Conservation (phyloP, 2,888 invertebrate species). For the Myathropa florea region DNA sequence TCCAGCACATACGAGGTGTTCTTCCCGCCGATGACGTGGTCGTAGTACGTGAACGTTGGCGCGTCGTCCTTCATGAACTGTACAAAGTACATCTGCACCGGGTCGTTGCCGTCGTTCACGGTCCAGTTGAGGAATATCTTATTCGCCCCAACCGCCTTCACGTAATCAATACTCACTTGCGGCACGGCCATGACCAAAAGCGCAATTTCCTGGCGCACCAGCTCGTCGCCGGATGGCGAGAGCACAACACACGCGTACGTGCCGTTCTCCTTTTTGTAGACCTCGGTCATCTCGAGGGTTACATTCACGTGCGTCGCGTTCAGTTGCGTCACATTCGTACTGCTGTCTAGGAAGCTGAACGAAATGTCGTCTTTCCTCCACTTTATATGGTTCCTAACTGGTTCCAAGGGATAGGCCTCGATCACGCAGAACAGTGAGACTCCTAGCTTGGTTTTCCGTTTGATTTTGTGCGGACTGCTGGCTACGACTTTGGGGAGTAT, state of each 20-base stretch:
- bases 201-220: slow-evolving; percentile 80
- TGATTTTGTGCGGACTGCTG: slow-evolving; percentile 80
- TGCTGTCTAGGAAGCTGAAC: slow-evolving; percentile 78
- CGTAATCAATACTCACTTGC: slow-evolving; percentile 86
- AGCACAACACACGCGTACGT: slow-evolving; percentile 83
- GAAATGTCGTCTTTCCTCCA: slow-evolving; percentile 83
- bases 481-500: slow-evolving; percentile 81
- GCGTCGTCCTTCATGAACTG: slow-evolving; percentile 83
- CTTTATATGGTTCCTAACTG: slow-evolving; percentile 75
- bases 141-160: slow-evolving; percentile 88
- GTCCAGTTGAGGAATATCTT: slow-evolving; percentile 93
- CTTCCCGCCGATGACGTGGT: slow-evolving; percentile 83
- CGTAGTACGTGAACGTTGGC: slow-evolving; percentile 83
- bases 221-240: slow-evolving; percentile 76
- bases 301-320: slow-evolving; percentile 84
- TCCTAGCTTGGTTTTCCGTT: slow-evolving; percentile 82
- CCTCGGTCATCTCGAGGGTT: slow-evolving; percentile 82
- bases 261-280: slow-evolving; percentile 88
- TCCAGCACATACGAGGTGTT: slow-evolving; percentile 87
- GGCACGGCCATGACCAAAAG: slow-evolving; percentile 87
- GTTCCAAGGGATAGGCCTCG: slow-evolving; percentile 83
- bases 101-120: slow-evolving; percentile 87
- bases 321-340: slow-evolving; percentile 78
- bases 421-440: slow-evolving; percentile 83
- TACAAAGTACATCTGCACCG: slow-evolving; percentile 84